Percentiles rank a stretch among this genome's conserved stretches.
Evolutionary conservation across 2,113 vertebrate genomes (phyloP).

Genomic region (Amphilophus citrinellus): DNA sequence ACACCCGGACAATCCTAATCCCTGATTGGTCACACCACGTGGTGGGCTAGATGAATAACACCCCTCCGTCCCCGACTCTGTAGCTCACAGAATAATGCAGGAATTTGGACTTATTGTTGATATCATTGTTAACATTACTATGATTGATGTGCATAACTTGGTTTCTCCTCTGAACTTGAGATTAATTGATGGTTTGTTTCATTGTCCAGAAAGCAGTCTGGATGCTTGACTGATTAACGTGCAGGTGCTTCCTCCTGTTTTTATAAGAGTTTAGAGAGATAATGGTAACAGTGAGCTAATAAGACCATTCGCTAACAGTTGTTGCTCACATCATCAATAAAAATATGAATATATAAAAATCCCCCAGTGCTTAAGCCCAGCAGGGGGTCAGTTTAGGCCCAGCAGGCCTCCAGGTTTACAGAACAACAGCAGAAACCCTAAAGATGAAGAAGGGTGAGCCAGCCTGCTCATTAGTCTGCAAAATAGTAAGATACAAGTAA

Average conservation of each 20-base stretch:
- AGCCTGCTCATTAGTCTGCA: background rate
- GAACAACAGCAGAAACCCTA: background rate
- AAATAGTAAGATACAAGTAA: background rate
- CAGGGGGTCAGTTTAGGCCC: background rate
- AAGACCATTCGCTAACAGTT: background rate
- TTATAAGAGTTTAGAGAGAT: background rate
- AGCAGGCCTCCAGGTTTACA: background rate
- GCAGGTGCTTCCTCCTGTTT: too few relatives aligned
- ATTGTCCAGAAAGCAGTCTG: background rate
- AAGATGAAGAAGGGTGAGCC: background rate
- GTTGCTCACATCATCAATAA: background rate
- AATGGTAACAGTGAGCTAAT: background rate
- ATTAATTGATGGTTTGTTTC: background rate
- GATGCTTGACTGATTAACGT: background rate
- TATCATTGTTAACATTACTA: background rate
- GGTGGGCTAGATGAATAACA: background rate
- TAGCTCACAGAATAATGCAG: rapidly evolving
- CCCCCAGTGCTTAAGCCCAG: background rate
- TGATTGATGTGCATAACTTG: background rate
- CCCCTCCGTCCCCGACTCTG: background rate
- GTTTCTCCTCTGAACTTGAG: background rate
- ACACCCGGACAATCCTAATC: background rate
- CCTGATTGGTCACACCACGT: background rate
- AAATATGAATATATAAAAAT: background rate
- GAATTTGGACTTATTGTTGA: background rate